Percentiles rank a stretch among this genome's conserved stretches.
These are phyloP conservation scores for Drosophila gaucha DNA, from an alignment of 2,888 invertebrate genomes.

Conservation along the genomic window DNA sequence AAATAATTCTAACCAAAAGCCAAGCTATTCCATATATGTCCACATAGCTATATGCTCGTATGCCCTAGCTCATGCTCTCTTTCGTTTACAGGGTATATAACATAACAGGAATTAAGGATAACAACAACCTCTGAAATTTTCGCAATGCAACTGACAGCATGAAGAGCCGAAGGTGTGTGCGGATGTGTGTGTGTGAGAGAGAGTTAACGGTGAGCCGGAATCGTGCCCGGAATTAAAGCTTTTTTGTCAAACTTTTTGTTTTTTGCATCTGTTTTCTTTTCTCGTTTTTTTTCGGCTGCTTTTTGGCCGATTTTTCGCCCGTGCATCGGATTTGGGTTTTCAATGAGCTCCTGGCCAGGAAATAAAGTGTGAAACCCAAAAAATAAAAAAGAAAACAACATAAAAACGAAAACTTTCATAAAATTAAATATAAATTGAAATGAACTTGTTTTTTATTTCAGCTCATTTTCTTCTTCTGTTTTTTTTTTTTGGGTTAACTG, in stretches of 20 bases:
- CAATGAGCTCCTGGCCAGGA: slow-evolving; percentile 8
- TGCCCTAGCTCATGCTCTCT: not conserved
- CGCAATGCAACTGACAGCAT: slow-evolving; percentile 10
- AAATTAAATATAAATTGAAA: slow-evolving; percentile 51
- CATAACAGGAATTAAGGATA: slow-evolving; percentile 16
- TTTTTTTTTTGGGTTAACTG: not conserved
- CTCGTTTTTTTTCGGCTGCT: slow-evolving; percentile 15
- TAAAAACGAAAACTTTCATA: slow-evolving; percentile 25
- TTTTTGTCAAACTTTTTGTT: slow-evolving; percentile 47
- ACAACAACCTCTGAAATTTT: slow-evolving; percentile 7
- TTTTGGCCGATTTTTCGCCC: slow-evolving; percentile 14
- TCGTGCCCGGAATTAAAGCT: slow-evolving; percentile 63
- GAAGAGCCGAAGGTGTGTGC: not conserved
- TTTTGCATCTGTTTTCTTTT: not conserved
- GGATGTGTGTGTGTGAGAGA: not conserved
- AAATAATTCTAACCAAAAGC: too few relatives aligned
- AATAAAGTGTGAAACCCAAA: slow-evolving; percentile 6
- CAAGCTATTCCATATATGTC: too few relatives aligned
- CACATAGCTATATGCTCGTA: too few relatives aligned
- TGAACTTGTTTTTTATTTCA: slow-evolving; percentile 22
- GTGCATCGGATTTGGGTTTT: slow-evolving; percentile 30
- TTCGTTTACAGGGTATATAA: slow-evolving; percentile 17
- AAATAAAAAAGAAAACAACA: not conserved
- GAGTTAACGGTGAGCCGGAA: slow-evolving; percentile 24
- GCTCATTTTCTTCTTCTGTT: slow-evolving; percentile 1